These are phyloP conservation scores for Hirtodrosophila confusa DNA, from an alignment of 2,888 invertebrate species.

Conservation along the genomic window DNA sequence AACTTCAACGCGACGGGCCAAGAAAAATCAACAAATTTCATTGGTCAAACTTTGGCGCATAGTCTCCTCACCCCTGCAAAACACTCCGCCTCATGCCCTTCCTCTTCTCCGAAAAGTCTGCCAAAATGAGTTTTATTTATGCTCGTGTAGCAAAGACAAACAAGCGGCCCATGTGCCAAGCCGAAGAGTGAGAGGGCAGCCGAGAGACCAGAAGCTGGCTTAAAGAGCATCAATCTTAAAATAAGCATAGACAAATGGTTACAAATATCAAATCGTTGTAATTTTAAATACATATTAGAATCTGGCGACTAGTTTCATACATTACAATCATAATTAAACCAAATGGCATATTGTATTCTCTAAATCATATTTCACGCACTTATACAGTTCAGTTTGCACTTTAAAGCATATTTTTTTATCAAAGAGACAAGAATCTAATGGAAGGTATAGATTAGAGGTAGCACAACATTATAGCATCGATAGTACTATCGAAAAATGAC, in stretches of 20 bases:
- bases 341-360: too few species aligned
- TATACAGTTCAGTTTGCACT: too few species aligned
- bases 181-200: background rate
- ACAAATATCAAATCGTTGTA: constrained; percentile 6
- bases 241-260: constrained; percentile 4
- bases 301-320: too few species aligned
- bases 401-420: too few species aligned
- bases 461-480: too few species aligned
- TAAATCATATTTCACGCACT: too few species aligned
- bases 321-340: too few species aligned
- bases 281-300: background rate
- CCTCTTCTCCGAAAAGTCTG: constrained; percentile 4
- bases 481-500: too few species aligned
- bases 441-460: too few species aligned
- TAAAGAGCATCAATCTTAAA: constrained; percentile 22
- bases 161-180: constrained; percentile 31
- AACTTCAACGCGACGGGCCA: constrained; percentile 56
- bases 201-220: constrained; percentile 17
- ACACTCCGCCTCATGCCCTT: background rate
- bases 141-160: constrained; percentile 71
- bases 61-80: constrained; percentile 6
- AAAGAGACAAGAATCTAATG: too few species aligned
- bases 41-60: constrained; percentile 66
- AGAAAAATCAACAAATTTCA: constrained; percentile 76
- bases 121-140: constrained; percentile 75